These are phyloP conservation scores for Todiramphus chloris DNA, from an alignment of 2,113 vertebrate species.

Conservation along the genomic window DNA sequence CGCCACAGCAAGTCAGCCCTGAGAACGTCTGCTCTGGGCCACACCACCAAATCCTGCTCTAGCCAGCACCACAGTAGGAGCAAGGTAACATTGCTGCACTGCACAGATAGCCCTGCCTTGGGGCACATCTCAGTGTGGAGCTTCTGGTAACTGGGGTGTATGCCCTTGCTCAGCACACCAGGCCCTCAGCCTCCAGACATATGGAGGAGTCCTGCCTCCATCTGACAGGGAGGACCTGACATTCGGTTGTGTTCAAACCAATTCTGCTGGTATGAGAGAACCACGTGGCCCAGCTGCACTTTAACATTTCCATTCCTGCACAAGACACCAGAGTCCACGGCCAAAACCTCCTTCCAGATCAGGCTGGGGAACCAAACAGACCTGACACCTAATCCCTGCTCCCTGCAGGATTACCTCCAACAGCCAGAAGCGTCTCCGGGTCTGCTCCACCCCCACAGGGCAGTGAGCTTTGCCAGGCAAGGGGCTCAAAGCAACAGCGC, in stretches of 20 bases:
- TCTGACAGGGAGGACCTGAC: background rate
- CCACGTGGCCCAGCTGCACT: background rate
- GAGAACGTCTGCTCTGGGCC: background rate
- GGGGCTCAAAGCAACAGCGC: background rate
- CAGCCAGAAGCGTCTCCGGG: background rate
- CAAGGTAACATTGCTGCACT: background rate
- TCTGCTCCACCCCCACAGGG: background rate
- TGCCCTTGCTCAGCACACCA: background rate
- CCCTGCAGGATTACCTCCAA: background rate
- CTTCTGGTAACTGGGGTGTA: background rate
- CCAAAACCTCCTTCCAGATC: conserved; percentile 9
- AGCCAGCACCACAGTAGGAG: background rate
- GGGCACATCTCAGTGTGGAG: background rate
- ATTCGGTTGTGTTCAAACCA: background rate
- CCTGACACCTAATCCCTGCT: conserved; percentile 34
- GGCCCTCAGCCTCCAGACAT: background rate
- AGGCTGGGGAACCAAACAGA: background rate
- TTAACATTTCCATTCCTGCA: background rate
- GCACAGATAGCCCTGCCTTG: fast-evolving
- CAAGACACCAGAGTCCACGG: background rate
- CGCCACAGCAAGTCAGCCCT: background rate
- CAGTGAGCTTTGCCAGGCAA: background rate
- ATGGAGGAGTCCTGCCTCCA: background rate
- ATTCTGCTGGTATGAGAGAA: background rate
- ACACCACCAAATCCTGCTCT: background rate